Base-by-base conservation (phyloP, 2,888 invertebrate species). In the Chloroclysta siterata region DNA sequence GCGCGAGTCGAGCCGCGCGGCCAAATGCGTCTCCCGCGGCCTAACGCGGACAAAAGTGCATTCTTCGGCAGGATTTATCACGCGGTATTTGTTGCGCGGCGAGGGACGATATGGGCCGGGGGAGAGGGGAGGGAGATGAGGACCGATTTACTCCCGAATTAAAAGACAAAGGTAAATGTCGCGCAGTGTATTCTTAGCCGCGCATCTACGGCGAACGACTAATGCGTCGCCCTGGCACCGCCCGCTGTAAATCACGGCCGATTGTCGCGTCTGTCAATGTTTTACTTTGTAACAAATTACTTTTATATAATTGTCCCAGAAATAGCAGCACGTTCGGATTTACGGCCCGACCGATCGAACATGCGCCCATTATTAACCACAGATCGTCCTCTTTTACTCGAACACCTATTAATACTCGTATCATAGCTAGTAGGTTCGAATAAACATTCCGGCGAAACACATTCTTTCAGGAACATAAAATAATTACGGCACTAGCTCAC, bases 141-240 rank as follows among this genome's bases (percentile, higher is more conserved):
- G 75, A 79, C 74, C 77, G 79, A 78, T 81, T 77, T 80, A 83
- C 73, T 75, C 73, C 76, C 77, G 72, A 75, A 77, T 78, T 78
- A 73, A 78, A 80, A 78, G 73, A 85, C 87, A 86, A 87, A 85
- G 85, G 84, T 86, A 86, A 86, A 85, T 85, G 86, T 84, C 84
- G 82, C 74, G 67, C 70, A 70, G 71, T 83, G 72, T 84, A 84
- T 84, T 78, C 80, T 79, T 83, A 82, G 83, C 73, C 62, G 73
- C 73, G 74, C 77, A 68, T 71, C 72, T 69, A 72, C 73, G 72
- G 70, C 71, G 72, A 71, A 66, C 71, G 70, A 78, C 71, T 79
- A 75, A 76, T 76, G 79, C 74, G 71, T 72, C 69, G 73, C 77
- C 71, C 71, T 63, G 68, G 71, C 76, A 59, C 69, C 73, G 70